A percentile compares a stretch with the other conserved stretches of the same genome.
These are phyloP conservation scores for Bettongia penicillata DNA, from an alignment of 2,113 vertebrate species.

Conservation along the genomic window DNA sequence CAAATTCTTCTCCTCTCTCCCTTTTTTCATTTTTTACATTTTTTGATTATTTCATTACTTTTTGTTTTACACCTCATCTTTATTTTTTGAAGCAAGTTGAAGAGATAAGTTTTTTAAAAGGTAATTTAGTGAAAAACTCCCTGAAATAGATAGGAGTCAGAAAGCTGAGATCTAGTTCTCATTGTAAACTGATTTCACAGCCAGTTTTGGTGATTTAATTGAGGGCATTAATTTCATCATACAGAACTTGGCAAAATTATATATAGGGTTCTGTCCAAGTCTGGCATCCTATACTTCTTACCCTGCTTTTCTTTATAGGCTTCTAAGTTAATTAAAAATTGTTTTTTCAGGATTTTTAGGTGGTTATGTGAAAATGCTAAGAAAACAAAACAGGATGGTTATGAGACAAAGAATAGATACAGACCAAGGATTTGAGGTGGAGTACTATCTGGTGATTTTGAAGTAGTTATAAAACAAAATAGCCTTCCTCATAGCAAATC, in stretches of 20 bases:
- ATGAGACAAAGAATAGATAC: background rate
- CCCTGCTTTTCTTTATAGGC: background rate
- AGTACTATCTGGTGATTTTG: background rate
- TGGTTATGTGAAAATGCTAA: conserved; percentile 29
- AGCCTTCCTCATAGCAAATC: background rate
- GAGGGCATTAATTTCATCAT: no score
- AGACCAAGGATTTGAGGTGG: conserved; percentile 5
- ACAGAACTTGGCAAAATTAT: background rate
- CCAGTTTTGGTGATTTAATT: no score
- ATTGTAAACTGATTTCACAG: no score
- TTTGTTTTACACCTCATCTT: no score
- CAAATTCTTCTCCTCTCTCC: no score
- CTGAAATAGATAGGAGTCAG: no score
- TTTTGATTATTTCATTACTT: no score
- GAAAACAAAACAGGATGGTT: background rate
- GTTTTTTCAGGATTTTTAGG: background rate
- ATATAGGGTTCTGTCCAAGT: conserved; percentile 21
- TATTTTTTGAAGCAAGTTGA: no score
- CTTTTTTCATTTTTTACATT: no score
- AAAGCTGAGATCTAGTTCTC: no score
- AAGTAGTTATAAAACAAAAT: background rate
- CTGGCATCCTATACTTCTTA: conserved; percentile 14
- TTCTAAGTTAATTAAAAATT: background rate
- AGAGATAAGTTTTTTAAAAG: no score
- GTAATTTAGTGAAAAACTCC: no score